Evolutionary conservation across 1,140 invertebrate genomes (phyloP).

Genomic region (Heliconius congener): DNA sequence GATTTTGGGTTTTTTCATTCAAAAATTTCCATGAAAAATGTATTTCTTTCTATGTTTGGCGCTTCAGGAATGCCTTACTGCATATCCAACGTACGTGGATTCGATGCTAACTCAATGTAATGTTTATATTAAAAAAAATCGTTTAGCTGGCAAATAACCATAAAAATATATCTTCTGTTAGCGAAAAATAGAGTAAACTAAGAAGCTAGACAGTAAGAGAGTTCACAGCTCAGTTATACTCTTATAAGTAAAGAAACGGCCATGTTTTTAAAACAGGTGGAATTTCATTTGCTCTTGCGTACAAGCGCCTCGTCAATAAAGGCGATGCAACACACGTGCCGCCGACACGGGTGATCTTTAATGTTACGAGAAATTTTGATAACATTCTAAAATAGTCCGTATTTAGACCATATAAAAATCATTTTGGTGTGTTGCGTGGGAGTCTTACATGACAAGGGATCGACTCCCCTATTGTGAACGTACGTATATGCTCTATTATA

Average conservation of each 20-base stretch:
- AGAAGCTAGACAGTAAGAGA: neutral
- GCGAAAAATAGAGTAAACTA: neutral
- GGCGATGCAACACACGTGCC: constrained; percentile 68
- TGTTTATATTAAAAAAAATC: neutral
- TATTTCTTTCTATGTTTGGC: neutral
- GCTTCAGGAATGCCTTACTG: neutral
- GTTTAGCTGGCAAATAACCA: no score
- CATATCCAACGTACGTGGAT: neutral
- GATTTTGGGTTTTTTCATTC: neutral
- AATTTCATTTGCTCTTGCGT: constrained; percentile 66
- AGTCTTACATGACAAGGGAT: constrained; percentile 64
- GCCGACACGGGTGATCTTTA: constrained; percentile 62
- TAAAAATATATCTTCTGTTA: neutral
- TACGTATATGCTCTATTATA: constrained; percentile 59
- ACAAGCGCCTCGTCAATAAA: constrained; percentile 65
- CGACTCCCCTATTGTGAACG: constrained; percentile 70
- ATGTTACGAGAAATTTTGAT: constrained; percentile 19
- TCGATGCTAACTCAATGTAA: neutral
- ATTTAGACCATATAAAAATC: constrained; percentile 16
- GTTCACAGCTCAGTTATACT: neutral
- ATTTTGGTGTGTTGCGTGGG: constrained; percentile 34
- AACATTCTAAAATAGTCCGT: neutral
- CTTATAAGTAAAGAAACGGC: constrained; percentile 24
- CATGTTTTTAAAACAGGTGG: constrained; percentile 66
- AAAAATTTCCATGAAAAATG: neutral